Percentiles rank a stretch among this genome's conserved stretches.
These are phyloP conservation scores for Argyra leucocephala DNA, from an alignment of 2,888 invertebrate genomes.

Conservation along the genomic window DNA sequence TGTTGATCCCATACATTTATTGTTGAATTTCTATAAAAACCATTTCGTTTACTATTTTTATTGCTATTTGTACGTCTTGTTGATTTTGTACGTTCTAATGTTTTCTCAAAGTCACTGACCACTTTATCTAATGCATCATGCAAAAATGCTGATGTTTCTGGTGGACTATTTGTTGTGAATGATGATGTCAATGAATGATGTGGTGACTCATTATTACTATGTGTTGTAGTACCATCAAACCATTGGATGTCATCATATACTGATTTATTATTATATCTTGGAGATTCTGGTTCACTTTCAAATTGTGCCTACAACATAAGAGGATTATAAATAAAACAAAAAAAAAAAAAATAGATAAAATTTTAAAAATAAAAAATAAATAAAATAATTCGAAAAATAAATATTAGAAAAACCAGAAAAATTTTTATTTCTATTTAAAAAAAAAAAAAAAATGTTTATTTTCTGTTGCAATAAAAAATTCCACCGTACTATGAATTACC, in stretches of 20 bases:
- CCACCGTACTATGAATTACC: too few relatives aligned
- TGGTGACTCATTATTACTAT: slow-evolving; percentile 14
- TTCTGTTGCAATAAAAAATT: too few relatives aligned
- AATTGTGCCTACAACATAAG: slow-evolving; percentile 32
- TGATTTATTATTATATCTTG: slow-evolving; percentile 25
- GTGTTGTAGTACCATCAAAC: slow-evolving; percentile 15
- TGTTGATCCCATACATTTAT: slow-evolving; percentile 27
- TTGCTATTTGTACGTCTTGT: slow-evolving; percentile 20
- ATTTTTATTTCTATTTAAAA: neutral
- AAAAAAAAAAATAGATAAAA: slow-evolving; percentile 12
- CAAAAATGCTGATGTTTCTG: slow-evolving; percentile 40
- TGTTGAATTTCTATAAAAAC: slow-evolving; percentile 27
- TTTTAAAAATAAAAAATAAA: slow-evolving; percentile 14
- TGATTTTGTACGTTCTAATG: slow-evolving; percentile 48
- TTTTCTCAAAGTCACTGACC: slow-evolving; percentile 61
- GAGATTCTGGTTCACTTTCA: slow-evolving; percentile 40
- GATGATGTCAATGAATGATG: slow-evolving; percentile 28
- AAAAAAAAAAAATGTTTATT: slow-evolving; percentile 1
- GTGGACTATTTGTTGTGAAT: slow-evolving; percentile 36
- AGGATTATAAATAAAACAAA: slow-evolving; percentile 11
- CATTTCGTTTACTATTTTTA: slow-evolving; percentile 28
- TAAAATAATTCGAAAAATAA: neutral
- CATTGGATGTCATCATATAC: neutral
- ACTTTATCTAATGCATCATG: slow-evolving; percentile 50
- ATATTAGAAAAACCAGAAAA: neutral